Evolutionary conservation across 1,140 invertebrate genomes (phyloP), one percentile per base, ranked within the genome.

Genomic region (Holcopasites calliopsidis): DNA sequence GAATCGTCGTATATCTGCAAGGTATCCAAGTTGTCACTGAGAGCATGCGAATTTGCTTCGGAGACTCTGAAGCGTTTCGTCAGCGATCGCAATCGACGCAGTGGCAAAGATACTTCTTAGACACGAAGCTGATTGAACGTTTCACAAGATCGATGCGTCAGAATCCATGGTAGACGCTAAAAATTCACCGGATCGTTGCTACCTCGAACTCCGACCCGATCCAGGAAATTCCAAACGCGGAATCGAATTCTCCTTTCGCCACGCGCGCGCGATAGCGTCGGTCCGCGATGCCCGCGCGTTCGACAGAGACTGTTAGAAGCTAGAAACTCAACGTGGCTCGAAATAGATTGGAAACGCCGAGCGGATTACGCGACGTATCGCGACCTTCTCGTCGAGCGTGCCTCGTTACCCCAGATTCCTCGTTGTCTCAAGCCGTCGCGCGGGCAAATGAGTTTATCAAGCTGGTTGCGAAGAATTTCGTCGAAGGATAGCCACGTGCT

Each of bases 301-400:
- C 68, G 44, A 2, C 3, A 7, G 31, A 54, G 52, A 85, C 83
- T 85, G 83, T 42, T 61, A 42, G 71, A 40, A 82, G 26, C 47
- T 47, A 70, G 79, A 70, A 82, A 70, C 70, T 52, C 44, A 11
- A 23, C 58, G 16, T 28, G 23, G 13, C 65, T 62, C 31, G 68
- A 83, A 83, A 83, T 83, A 83, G 80, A 74, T 54, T 38, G 65
- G 70, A 82, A 70, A 73, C 79, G 74, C 60, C 28, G 66, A 38
- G 11, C 44, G 70, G 42, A 61, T 76, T 47, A 68, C 50, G 69
- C 44, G 74, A 61, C 55, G 44, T 18, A 57, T 26, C 71, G 23
- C 55, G 62, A 77, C 68, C 79, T 81, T 77, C 79, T 66, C 44
- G 44, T 50, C 55, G 35, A n/a, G 55, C 66, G 23, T 49, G 44